phyloP scores from a whole-genome alignment of 2,888 invertebrate genomes.

The Apodemia duryi region DNA sequence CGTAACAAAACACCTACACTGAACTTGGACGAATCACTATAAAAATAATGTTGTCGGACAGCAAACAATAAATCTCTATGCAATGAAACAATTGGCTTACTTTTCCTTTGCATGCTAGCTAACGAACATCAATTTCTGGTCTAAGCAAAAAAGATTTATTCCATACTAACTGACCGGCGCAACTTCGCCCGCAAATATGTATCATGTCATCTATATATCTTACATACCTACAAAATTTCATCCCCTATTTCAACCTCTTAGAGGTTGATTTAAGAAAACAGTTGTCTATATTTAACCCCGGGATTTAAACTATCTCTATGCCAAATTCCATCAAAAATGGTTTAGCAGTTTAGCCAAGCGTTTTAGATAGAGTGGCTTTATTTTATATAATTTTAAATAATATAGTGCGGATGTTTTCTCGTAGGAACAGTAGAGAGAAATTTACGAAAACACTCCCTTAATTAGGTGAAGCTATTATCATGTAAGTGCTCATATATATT shows the following conservation, averaged over 20 bases:
- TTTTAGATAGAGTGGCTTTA: no score
- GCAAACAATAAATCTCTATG: not conserved
- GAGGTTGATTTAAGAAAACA: no score
- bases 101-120: not conserved
- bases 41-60: not conserved
- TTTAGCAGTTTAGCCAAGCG: no score
- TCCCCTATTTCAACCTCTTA: no score
- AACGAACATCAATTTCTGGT: not conserved
- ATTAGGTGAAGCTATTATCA: not conserved
- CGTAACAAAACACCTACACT: not conserved
- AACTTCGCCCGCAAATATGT: no score
- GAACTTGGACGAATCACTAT: not conserved
- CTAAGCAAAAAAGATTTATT: not conserved
- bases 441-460: not conserved
- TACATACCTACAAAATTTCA: no score
- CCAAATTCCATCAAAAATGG: no score
- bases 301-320: no score
- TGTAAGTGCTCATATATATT: no score
- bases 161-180: not conserved
- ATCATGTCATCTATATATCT: no score
- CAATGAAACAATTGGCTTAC: not conserved
- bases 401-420: not conserved
- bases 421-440: not conserved
- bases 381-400: no score
- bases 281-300: no score